Evolutionary conservation across 2,797 vertebrate species (phyloP).

Genomic region (Emys orbicularis): DNA sequence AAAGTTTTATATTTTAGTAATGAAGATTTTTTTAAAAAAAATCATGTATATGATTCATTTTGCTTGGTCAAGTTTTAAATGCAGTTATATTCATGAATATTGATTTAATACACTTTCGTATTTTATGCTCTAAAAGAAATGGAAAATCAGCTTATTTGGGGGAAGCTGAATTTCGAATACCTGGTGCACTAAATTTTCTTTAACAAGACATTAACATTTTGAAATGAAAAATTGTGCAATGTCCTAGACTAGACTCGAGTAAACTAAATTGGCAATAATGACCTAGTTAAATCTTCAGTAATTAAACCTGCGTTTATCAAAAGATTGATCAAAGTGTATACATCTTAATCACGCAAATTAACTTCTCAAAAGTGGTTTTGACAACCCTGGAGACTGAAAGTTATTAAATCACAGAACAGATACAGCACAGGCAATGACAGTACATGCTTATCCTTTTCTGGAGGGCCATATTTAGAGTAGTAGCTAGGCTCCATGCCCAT

Average conservation of each 20-base stretch:
- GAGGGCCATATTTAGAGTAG: not conserved
- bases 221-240: not conserved
- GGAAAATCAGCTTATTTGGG: not conserved
- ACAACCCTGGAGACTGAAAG: not conserved
- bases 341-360: not conserved
- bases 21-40: not conserved
- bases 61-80: not conserved
- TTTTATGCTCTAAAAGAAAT: not conserved
- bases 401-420: not conserved
- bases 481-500: accelerated
- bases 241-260: not conserved
- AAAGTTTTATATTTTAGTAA: not conserved
- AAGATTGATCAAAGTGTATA: not conserved
- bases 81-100: not conserved
- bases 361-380: not conserved
- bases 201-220: not conserved
- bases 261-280: not conserved
- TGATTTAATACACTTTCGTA: not conserved
- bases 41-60: not conserved
- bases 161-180: not conserved
- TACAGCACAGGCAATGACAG: not conserved
- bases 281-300: not conserved
- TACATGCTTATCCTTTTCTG: not conserved
- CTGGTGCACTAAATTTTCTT: not conserved
- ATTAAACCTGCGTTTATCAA: not conserved